These are phyloP conservation scores for Luffia ferchaultella DNA, from an alignment of 2,888 invertebrate species.

Conservation along the genomic window DNA sequence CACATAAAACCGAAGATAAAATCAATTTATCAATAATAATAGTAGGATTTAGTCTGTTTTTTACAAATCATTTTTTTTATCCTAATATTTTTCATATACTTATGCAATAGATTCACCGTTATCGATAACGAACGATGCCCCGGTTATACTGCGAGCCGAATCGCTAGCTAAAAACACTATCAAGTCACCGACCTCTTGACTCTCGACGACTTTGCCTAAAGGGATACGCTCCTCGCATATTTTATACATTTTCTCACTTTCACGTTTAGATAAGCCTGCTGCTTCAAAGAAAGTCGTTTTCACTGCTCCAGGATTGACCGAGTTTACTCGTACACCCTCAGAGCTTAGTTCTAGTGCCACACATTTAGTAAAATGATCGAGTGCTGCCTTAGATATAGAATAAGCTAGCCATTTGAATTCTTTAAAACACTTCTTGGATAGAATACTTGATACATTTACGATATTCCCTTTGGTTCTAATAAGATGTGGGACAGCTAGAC, in stretches of 20 bases:
- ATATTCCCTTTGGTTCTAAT: constrained; percentile 5
- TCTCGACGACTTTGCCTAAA: constrained; percentile 81
- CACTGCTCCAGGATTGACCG: constrained; percentile 92
- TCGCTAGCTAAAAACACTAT: constrained; percentile 91
- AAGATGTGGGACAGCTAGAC: constrained; percentile 3
- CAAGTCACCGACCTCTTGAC: constrained; percentile 85
- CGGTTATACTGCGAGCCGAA: constrained; percentile 90
- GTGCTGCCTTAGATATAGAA: constrained; percentile 88
- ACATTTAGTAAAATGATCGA: constrained; percentile 93
- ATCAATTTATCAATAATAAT: too few relatives aligned
- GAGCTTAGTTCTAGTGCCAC: constrained; percentile 82
- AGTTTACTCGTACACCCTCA: constrained; percentile 83
- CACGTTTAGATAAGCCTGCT: constrained; percentile 74
- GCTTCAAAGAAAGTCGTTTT: constrained; percentile 70
- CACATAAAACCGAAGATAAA: too few relatives aligned
- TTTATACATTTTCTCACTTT: constrained; percentile 72
- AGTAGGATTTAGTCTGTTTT: too few relatives aligned
- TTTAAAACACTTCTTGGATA: constrained; percentile 2
- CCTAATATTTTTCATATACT: not conserved
- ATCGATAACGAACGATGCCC: constrained; percentile 64
- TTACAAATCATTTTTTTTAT: too few relatives aligned
- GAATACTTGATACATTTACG: constrained; percentile 6
- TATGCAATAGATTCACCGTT: constrained; percentile 56
- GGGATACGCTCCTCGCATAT: constrained; percentile 84
- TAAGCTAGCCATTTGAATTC: constrained; percentile 48